Conservation (phyloP, 2,797 vertebrate genomes). For the Sebastolobus altivelis region DNA sequence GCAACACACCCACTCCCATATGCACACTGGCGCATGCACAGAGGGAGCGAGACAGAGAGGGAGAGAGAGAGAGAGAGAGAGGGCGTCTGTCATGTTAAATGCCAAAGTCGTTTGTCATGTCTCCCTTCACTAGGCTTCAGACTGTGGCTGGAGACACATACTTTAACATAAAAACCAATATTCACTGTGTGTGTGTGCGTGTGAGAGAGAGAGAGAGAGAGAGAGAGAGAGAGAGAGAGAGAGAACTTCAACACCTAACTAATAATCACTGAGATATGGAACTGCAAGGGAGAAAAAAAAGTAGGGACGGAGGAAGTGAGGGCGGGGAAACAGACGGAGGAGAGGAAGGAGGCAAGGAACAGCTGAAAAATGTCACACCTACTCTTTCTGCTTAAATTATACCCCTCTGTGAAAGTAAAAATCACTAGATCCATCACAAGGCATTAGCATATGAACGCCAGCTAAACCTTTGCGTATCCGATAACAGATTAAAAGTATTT, state of each 20-base stretch:
- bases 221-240: not conserved
- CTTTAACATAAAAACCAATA: slow-evolving; percentile 74
- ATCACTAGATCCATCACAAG: slow-evolving; percentile 9
- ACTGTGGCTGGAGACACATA: slow-evolving; percentile 69
- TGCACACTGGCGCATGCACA: not conserved
- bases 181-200: slow-evolving; percentile 36
- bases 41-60: slow-evolving; percentile 20
- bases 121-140: slow-evolving; percentile 72
- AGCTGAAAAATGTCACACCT: slow-evolving; percentile 38
- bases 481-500: slow-evolving; percentile 10
- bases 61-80: slow-evolving; percentile 41
- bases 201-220: not conserved
- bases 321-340: not conserved
- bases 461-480: not conserved
- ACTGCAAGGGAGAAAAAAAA: slow-evolving; percentile 9
- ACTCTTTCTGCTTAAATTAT: slow-evolving; percentile 36
- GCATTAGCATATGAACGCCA: slow-evolving; percentile 40
- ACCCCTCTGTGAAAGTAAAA: slow-evolving; percentile 12
- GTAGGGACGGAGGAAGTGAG: not conserved
- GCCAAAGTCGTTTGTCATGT: slow-evolving; percentile 82
- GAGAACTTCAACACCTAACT: slow-evolving; percentile 31
- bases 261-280: slow-evolving; percentile 47
- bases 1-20: not conserved
- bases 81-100: slow-evolving; percentile 80
- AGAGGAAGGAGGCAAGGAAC: not conserved